Conservation (phyloP, 2,888 invertebrate genomes). For the Caenorhabditis becei region DNA sequence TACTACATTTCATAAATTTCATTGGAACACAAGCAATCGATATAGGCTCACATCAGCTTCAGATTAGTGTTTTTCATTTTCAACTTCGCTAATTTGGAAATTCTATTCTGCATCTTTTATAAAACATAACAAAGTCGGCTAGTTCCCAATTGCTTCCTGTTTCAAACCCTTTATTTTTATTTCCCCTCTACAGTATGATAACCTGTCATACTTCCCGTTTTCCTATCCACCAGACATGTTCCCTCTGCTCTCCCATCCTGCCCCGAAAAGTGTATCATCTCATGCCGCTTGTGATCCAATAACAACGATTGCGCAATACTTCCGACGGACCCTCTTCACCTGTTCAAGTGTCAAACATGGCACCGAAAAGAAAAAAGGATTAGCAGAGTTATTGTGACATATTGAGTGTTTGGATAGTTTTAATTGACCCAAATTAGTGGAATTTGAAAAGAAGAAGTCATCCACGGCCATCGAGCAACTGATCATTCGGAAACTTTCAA, state of each 20-base stretch:
- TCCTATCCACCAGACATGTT: not conserved
- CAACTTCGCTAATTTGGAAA: no score
- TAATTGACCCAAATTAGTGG: no score
- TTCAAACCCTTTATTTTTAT: no score
- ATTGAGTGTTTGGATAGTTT: conserved; percentile 37
- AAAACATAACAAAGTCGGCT: no score
- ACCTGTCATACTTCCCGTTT: no score
- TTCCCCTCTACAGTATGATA: no score
- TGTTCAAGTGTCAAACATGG: conserved; percentile 55
- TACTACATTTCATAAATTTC: no score
- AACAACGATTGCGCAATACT: conserved; percentile 19
- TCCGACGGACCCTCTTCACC: conserved; percentile 40
- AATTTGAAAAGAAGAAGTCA: conserved; percentile 10
- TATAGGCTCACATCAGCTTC: no score
- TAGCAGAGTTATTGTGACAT: conserved; percentile 31
- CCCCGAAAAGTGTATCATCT: conserved; percentile 5
- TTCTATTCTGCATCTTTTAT: no score
- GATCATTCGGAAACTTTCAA: not conserved
- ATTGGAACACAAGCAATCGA: no score
- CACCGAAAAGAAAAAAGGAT: conserved; percentile 34
- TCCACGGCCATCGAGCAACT: not conserved
- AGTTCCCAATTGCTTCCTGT: no score
- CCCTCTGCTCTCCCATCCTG: not conserved
- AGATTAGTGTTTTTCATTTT: no score
- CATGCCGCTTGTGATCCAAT: conserved; percentile 13